phyloP scores from a whole-genome alignment of 2,888 invertebrate species.

The Cryptops parisi region DNA sequence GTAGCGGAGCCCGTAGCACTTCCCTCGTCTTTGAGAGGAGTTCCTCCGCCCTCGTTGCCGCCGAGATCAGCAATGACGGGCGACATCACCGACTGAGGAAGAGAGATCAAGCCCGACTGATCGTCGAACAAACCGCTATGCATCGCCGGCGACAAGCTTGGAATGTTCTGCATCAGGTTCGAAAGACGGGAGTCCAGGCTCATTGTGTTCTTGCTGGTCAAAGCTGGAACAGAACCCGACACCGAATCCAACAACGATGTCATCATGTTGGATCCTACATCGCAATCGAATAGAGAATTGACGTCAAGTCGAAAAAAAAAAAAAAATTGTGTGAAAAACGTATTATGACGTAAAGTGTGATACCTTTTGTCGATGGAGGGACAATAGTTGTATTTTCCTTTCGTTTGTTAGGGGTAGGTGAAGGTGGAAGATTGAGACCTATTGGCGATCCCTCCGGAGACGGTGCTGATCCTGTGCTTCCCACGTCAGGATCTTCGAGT shows the following conservation, averaged over 20 bases:
- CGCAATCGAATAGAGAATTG: not conserved
- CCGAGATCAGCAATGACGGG: not conserved
- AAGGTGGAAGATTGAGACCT: conserved; percentile 19
- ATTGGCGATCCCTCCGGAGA: conserved; percentile 21
- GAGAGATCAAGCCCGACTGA: not conserved
- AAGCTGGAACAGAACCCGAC: conserved; percentile 13
- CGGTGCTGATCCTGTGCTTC: conserved; percentile 18
- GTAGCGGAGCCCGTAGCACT: conserved; percentile 20
- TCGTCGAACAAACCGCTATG: conserved; percentile 16
- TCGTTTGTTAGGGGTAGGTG: conserved; percentile 1
- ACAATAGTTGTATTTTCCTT: too few relatives aligned
- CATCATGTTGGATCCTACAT: conserved; percentile 15
- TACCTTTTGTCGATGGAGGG: too few relatives aligned
- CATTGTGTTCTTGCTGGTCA: conserved; percentile 16
- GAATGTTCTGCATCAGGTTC: conserved; percentile 22
- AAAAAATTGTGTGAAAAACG: not conserved
- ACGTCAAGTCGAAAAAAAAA: not conserved
- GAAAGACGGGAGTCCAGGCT: conserved; percentile 23
- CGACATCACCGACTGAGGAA: not conserved
- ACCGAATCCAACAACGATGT: conserved; percentile 18
- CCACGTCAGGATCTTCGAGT: conserved; percentile 9
- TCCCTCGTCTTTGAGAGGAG: conserved; percentile 22
- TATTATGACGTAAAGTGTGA: not conserved
- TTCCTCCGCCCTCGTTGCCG: conserved; percentile 15
- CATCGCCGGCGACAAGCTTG: conserved; percentile 18